phyloP scores from a whole-genome alignment of 2,888 invertebrate species.

The Gibbula magus region DNA sequence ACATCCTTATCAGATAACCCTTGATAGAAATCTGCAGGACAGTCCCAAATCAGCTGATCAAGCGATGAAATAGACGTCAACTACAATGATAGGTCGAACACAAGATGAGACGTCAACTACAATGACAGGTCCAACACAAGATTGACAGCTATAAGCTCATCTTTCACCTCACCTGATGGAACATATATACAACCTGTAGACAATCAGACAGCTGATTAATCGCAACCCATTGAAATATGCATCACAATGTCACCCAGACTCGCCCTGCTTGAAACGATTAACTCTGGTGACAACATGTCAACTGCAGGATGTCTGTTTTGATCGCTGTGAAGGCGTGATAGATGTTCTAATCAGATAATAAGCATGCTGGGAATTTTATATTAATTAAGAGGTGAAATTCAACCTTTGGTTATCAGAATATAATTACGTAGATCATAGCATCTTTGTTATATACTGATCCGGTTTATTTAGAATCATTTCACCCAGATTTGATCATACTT shows the following conservation, averaged over 20 bases:
- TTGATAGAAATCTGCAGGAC: not conserved
- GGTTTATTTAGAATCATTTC: no score
- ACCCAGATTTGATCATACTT: no score
- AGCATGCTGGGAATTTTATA: no score
- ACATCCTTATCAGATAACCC: not conserved
- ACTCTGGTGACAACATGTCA: not conserved
- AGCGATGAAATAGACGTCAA: not conserved
- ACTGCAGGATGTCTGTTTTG: not conserved
- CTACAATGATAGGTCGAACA: not conserved
- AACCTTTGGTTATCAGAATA: no score
- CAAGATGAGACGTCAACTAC: no score
- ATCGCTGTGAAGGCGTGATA: not conserved
- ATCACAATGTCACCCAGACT: not conserved
- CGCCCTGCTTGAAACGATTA: not conserved
- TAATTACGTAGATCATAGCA: no score
- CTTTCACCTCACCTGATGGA: not conserved
- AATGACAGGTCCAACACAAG: not conserved
- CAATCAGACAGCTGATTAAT: not conserved
- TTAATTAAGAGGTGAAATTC: no score
- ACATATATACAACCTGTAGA: not conserved
- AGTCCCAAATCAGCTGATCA: not conserved
- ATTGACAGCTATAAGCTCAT: not conserved
- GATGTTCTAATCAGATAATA: no score
- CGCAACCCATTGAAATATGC: not conserved
- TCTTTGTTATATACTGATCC: no score